Evolutionary conservation across 1,140 invertebrate genomes (phyloP), one percentile per base, ranked within the genome.

Genomic region (Araneus ventricosus): DNA sequence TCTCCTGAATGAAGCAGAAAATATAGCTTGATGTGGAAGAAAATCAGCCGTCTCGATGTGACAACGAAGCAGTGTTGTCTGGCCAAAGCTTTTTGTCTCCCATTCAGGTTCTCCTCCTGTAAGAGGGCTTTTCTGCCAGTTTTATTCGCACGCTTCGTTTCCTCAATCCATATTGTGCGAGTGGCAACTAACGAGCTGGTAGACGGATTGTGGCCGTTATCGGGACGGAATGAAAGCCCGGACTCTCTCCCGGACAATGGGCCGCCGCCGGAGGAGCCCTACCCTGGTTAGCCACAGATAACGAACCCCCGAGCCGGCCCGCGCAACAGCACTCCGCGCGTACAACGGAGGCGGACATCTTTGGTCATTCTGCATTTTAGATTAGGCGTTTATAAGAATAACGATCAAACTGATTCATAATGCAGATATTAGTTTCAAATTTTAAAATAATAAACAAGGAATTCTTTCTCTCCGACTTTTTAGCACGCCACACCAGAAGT

Each of bases 201-300:
- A 41, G 70, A 20, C 70, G 70, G 88, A 90, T 90, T 90, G 88
- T 90, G 88, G 70, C 88, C 57, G 88, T 90, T 90, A 90, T 90
- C 88, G 52, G 88, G 30, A 24, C 75, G 70, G 70, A 61, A 27
- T 90, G 67, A 90, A 80, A 75, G 70, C 88, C 88, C 70, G 88
- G 75, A 80, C 75, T 82, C 67, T 52, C 79, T 45, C 27, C 70
- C 88, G 52, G 70, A 90, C 88, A 89, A 89, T 89, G 41, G 67
- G 14, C 57, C 57, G 61, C 87, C 14, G 61, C 67, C 39, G 87
- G 41, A 75, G 30, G 75, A 80, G 10, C 45, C 70, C 88, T 80
- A 80, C 88, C 88, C 88, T 90, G 88, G 70, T 80, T 80, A 90
- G 70, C 75, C 75, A 75, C 88, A 90, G 88, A 90, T 90, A 90